A percentile compares a stretch with the other conserved stretches of the same genome.
Evolutionary conservation across 2,888 invertebrate species (phyloP).

Genomic region (Cephus spinipes): DNA sequence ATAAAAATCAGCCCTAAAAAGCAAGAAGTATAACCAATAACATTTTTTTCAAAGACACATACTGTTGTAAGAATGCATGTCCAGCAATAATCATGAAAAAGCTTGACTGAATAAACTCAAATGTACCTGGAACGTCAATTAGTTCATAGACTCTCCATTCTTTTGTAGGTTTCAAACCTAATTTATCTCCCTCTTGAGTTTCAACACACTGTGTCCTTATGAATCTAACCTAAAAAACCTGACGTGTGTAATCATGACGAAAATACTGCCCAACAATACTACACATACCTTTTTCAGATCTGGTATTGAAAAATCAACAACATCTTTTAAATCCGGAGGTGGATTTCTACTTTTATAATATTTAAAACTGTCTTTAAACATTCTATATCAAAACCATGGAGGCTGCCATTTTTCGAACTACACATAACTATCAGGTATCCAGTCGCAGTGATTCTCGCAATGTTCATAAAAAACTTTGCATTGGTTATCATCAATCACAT

Average conservation of each 20-base stretch:
- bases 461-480: neutral
- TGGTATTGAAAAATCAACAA: constrained; percentile 71
- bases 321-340: constrained; percentile 73
- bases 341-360: constrained; percentile 81
- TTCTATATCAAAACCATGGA: constrained; percentile 42
- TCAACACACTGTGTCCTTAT: constrained; percentile 24
- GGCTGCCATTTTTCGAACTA: constrained; percentile 38
- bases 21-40: neutral
- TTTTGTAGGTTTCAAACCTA: constrained; percentile 66
- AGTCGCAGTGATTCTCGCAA: neutral
- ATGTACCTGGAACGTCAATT: constrained; percentile 71
- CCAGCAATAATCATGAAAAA: constrained; percentile 22
- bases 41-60: neutral
- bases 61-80: neutral
- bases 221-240: constrained; percentile 58
- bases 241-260: neutral
- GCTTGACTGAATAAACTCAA: neutral
- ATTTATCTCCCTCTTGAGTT: constrained; percentile 32
- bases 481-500: neutral
- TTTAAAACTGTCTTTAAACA: constrained; percentile 82
- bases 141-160: constrained; percentile 77
- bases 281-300: constrained; percentile 37
- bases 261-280: neutral
- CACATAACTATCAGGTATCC: neutral
- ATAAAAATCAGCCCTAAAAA: constrained; percentile 80